phyloP scores from a whole-genome alignment of 2,888 invertebrate genomes.

The Parthenolecanium corni region DNA sequence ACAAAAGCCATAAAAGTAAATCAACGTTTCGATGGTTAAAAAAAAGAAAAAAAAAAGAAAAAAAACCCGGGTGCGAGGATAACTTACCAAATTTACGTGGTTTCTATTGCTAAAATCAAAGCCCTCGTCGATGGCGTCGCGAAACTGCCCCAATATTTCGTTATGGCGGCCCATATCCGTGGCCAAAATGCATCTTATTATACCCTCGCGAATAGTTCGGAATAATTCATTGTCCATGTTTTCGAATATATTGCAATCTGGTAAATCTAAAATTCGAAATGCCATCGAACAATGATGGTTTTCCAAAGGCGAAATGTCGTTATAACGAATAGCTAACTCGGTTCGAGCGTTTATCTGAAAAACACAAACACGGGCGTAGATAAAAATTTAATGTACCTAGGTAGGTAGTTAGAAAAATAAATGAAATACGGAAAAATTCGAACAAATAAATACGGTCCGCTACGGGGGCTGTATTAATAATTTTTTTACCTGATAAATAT shows the following conservation, averaged over 20 bases:
- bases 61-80: not conserved
- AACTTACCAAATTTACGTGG: slow-evolving; percentile 58
- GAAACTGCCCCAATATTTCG: slow-evolving; percentile 61
- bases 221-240: slow-evolving; percentile 44
- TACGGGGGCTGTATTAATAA: no score
- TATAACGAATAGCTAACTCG: slow-evolving; percentile 68
- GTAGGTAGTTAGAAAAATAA: no score
- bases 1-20: slow-evolving; percentile 3
- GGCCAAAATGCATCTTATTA: slow-evolving; percentile 63
- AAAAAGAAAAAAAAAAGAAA: not conserved
- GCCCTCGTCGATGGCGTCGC: slow-evolving; percentile 47
- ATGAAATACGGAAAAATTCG: no score
- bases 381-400: not conserved
- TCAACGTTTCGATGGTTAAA: not conserved
- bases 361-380: slow-evolving; percentile 7
- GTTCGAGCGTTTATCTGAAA: slow-evolving; percentile 65
- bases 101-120: slow-evolving; percentile 57
- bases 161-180: slow-evolving; percentile 71
- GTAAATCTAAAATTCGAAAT: slow-evolving; percentile 64
- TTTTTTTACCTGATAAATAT: slow-evolving; percentile 51
- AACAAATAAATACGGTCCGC: no score
- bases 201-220: slow-evolving; percentile 55
- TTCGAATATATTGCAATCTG: slow-evolving; percentile 67
- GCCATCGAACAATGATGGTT: slow-evolving; percentile 79
- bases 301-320: slow-evolving; percentile 74